Evolutionary conservation across 1,140 invertebrate species (phyloP).

Genomic region (Drosophila watanabei): DNA sequence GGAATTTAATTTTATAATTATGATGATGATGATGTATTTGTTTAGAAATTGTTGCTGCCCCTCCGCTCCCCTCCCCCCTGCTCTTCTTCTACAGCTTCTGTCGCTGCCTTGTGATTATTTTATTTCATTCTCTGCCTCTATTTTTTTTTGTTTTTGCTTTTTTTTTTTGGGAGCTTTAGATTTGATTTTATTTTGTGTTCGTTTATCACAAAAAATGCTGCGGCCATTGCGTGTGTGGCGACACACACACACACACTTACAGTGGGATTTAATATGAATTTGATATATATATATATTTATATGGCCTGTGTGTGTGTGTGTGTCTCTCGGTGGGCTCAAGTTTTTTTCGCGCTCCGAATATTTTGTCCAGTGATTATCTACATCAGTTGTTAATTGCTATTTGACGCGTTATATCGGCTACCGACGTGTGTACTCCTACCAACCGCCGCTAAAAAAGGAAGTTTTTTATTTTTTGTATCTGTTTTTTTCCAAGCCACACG

Average conservation of each 20-base stretch:
- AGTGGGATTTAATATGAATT: conserved; percentile 32
- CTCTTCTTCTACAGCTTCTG: conserved; percentile 28
- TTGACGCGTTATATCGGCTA: conserved; percentile 85
- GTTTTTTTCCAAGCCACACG: neutral
- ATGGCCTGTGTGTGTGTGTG: neutral
- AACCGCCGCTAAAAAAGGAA: conserved; percentile 11
- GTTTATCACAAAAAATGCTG: conserved; percentile 78
- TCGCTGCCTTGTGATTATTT: conserved; percentile 68
- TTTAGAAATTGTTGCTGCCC: conserved; percentile 62
- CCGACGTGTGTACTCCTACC: conserved; percentile 59
- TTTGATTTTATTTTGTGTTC: conserved; percentile 78
- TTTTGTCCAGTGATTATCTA: conserved; percentile 84
- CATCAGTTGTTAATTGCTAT: conserved; percentile 85
- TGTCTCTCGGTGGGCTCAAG: conserved; percentile 45
- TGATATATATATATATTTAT: conserved; percentile 15
- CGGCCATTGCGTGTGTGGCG: conserved; percentile 69
- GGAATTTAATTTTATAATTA: conserved; percentile 81
- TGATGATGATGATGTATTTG: conserved; percentile 80
- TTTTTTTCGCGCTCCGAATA: conserved; percentile 77
- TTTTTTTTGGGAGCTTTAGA: conserved; percentile 80
- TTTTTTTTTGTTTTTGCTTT: conserved; percentile 19
- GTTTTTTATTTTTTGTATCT: neutral
- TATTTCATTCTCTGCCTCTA: conserved; percentile 39
- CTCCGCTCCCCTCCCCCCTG: neutral
- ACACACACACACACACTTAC: conserved; percentile 20